Conservation (phyloP, 1,140 invertebrate species). For the Ceratina japonica region DNA sequence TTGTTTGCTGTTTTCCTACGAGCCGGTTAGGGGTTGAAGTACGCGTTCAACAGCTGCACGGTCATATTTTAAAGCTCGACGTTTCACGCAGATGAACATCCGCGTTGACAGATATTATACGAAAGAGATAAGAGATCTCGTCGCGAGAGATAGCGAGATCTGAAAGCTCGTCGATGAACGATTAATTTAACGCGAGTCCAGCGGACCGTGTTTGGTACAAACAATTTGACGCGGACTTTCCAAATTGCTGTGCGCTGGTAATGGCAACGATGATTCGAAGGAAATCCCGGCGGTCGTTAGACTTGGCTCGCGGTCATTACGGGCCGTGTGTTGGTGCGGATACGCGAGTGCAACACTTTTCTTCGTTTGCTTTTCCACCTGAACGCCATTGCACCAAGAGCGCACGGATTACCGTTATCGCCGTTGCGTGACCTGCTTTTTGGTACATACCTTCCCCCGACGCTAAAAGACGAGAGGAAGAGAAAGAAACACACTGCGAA, state of each 20-base stretch:
- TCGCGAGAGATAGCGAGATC: no score
- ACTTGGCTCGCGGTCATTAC: background rate
- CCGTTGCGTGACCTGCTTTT: conserved; percentile 65
- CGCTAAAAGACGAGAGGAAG: conserved; percentile 8
- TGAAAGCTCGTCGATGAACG: background rate
- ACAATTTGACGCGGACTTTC: conserved; percentile 42
- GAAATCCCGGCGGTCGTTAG: conserved; percentile 41
- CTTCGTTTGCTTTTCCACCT: conserved; percentile 58
- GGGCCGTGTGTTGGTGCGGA: background rate
- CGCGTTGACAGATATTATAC: background rate
- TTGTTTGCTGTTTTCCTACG: conserved; percentile 4
- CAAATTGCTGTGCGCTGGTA: conserved; percentile 31
- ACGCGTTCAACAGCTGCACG: background rate
- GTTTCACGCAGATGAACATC: no score
- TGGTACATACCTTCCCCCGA: conserved; percentile 30
- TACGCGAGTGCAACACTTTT: conserved; percentile 30
- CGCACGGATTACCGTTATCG: conserved; percentile 64
- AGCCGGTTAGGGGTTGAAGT: background rate
- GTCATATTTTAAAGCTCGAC: no score
- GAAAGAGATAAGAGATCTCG: background rate
- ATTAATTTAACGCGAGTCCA: conserved; percentile 20
- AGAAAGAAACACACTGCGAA: background rate
- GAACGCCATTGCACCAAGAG: conserved; percentile 57
- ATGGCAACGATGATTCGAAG: conserved; percentile 41
- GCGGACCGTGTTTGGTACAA: background rate